Conservation (phyloP, 2,888 invertebrate genomes). For the Pomacea canaliculata region DNA sequence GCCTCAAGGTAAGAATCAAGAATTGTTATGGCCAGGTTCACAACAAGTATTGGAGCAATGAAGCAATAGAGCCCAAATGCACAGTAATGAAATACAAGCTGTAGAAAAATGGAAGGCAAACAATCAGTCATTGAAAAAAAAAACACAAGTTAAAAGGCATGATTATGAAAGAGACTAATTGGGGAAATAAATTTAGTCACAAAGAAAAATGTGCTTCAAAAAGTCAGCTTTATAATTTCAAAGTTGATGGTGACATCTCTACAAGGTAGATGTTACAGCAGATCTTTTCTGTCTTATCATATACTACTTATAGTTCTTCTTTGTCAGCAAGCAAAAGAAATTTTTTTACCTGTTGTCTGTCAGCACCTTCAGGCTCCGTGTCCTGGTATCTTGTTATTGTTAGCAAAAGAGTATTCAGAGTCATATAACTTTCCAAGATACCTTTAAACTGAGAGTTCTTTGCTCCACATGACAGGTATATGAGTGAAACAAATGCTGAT, state of each 20-base stretch:
- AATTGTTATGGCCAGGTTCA: constrained; percentile 32
- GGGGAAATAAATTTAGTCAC: no score
- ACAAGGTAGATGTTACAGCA: no score
- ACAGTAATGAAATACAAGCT: constrained; percentile 22
- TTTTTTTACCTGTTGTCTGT: no score
- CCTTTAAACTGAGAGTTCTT: constrained; percentile 7
- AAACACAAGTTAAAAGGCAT: no score
- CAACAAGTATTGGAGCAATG: constrained; percentile 22
- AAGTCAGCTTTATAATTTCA: no score
- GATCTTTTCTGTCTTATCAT: no score
- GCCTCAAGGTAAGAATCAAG: constrained; percentile 27
- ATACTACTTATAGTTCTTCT: no score
- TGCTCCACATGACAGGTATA: constrained; percentile 30
- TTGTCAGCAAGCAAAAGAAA: no score
- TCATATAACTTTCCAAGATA: constrained; percentile 6
- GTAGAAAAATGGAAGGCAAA: constrained; percentile 18
- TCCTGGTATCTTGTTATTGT: constrained; percentile 26
- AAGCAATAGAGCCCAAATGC: constrained; percentile 27
- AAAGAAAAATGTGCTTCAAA: no score
- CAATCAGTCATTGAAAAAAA: not conserved
- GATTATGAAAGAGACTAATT: no score
- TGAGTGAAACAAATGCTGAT: constrained; percentile 32
- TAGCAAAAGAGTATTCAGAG: constrained; percentile 24
- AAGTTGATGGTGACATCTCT: no score
- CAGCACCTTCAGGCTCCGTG: not conserved